Base-by-base conservation (phyloP, 2,888 invertebrate genomes). In the Abrostola tripartita region DNA sequence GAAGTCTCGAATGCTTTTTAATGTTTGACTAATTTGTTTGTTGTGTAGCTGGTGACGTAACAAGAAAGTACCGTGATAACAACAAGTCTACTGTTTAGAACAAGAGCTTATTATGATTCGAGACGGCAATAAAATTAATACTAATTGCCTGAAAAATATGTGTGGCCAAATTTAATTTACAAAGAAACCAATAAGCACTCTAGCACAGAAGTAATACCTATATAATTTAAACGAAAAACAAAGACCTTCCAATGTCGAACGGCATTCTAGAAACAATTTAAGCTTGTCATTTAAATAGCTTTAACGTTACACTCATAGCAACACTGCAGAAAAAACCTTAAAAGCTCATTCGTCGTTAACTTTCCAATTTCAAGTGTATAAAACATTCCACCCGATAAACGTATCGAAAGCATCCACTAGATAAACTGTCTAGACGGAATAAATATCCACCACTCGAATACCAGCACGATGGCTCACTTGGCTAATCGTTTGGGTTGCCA, bases 381-480 rank as follows among this genome's bases (percentile, higher is more conserved):
- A 92, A 91, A 90, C 92, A 90, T 92, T 92, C 89, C 87, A 84
- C 81, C 85, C 78, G 92, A 92, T 92, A 92, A 91, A 88, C 74
- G 70, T 84, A 92, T 91, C 89, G 87, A 89, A 89, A 86, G 82
- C 85, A 85, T 85, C 85, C 84, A 84, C 81, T 66, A 85, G 94
- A 94, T 94, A 93, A 93, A 82, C 64, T 79, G 94, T 94, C 93
- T 94, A 94, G 94, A 94, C 94, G 90, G 80, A 88, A 91, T 92
- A 92, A 92, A 92, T 92, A 91, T 92, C 84, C 85, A 90, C 87
- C 92, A 92, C 92, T 93, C 92, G 91, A 93, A 93, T 94, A 73
- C 93, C 92, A 87, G 84, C 82, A 83, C 90, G 88, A 92, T 94
- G 93, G 92, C 92, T 93, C 93, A 94, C 92, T 93, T 93, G 92